These are phyloP conservation scores for Drosophila mayri DNA, from an alignment of 1,140 invertebrate genomes.

Conservation along the genomic window DNA sequence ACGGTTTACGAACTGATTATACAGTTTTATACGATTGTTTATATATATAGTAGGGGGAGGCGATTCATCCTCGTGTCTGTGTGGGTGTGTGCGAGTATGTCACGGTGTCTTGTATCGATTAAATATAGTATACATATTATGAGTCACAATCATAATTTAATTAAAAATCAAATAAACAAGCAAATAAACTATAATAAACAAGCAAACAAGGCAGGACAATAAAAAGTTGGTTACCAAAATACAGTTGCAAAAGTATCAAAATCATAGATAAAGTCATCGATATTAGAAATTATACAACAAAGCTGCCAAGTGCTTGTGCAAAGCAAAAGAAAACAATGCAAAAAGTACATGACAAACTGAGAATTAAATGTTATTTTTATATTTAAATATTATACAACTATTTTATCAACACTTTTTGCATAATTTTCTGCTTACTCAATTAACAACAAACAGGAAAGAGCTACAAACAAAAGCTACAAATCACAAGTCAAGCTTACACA, in stretches of 20 bases:
- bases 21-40: conserved; percentile 35
- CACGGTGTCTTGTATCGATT: conserved; percentile 1
- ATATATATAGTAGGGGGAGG: not conserved
- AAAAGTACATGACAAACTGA: not conserved
- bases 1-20: conserved; percentile 43
- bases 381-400: not conserved
- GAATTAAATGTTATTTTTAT: not conserved
- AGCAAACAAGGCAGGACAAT: conserved; percentile 3
- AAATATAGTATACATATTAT: not conserved
- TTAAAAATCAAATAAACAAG: conserved; percentile 6
- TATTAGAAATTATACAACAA: not conserved
- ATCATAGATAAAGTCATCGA: not conserved
- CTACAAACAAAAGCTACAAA: conserved; percentile 16
- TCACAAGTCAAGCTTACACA: conserved; percentile 19
- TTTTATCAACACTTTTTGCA: not conserved
- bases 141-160: not conserved
- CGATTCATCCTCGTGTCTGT: not conserved
- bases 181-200: not conserved
- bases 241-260: not conserved
- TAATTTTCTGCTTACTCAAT: not conserved
- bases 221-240: not conserved
- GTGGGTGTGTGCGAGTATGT: not conserved
- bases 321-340: not conserved
- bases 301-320: not conserved
- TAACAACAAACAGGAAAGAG: conserved; percentile 15